These are phyloP conservation scores for Rapana venosa DNA, from an alignment of 2,888 invertebrate genomes.

Conservation along the genomic window DNA sequence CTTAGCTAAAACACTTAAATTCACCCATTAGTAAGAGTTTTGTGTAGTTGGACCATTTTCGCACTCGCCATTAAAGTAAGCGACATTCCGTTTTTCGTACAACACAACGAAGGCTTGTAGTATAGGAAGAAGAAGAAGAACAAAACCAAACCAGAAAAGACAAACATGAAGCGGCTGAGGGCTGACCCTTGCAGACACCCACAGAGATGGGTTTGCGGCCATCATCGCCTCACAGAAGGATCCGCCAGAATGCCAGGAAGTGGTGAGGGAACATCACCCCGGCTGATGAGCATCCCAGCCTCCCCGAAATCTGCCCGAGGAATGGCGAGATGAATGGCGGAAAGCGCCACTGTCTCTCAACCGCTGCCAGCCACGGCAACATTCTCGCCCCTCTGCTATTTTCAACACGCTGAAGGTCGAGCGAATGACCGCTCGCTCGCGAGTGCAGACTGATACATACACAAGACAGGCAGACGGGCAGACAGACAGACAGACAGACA, in stretches of 20 bases:
- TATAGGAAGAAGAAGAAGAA: background rate
- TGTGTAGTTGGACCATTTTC: no score
- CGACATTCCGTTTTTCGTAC: no score
- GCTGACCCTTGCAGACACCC: background rate
- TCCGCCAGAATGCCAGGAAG: background rate
- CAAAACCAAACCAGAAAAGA: background rate
- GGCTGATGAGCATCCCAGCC: conserved; percentile 6
- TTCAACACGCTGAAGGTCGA: background rate
- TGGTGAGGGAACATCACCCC: background rate
- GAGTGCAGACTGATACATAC: no score
- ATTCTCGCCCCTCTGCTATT: background rate
- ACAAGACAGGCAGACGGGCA: no score
- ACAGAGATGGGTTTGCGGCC: background rate
- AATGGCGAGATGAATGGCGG: background rate
- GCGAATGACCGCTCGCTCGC: background rate
- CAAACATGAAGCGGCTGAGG: background rate
- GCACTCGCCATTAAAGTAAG: no score
- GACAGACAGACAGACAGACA: no score
- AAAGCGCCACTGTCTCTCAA: background rate
- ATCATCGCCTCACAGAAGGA: background rate
- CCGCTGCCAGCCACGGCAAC: background rate
- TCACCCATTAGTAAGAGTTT: no score
- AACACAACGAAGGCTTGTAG: no score
- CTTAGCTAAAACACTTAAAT: background rate
- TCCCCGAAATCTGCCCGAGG: background rate